Evolutionary conservation across 2,888 invertebrate genomes (phyloP), one percentile per base, ranked within the genome.

Genomic region (Gryllus longicercus): DNA sequence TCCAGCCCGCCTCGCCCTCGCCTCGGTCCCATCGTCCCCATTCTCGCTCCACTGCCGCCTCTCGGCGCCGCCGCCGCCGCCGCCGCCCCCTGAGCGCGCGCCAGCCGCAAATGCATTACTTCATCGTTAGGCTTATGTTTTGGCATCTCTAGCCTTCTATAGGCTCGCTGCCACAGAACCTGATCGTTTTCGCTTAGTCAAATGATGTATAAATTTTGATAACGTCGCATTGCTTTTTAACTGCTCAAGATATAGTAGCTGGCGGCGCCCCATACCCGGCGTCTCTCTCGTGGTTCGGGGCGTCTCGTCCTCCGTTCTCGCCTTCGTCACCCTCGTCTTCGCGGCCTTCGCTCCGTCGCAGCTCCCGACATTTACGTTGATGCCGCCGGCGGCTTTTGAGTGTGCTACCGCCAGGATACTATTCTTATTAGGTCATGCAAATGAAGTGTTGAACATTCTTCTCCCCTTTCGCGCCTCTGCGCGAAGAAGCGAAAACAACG

Each of bases 161-260:
- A 63, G 74, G 38, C 50, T 38, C 50, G 77, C 77, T 23, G 50
- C 77, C 49, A 50, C 14, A 75, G 75, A 77, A 77, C 50, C 77
- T 77, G 77, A 77, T 77, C 77, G 77, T 83, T 83, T 83, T 83
- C 83, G 83, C 83, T 83, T 83, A 83, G 83, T 83, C 83, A 83
- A 83, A 83, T 83, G 83, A 83, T 83, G 83, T 83, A 83, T 83
- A 83, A 83, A 83, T 83, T 83, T 83, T 83, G 83, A 83, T 83
- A 83, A 83, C 81, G 82, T 80, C 80, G 82, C 81, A 78, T 80
- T 81, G 81, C 83, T 81, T 83, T 82, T 81, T 82, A 82, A 82
- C 81, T 80, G 82, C 80, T 74, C 79, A 74, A 82, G 82, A 81
- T 81, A 81, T 80, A 81, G 81, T 80, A 63, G 63, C 63, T 63